Percentiles rank a stretch among this genome's conserved stretches.
Evolutionary conservation across 2,113 vertebrate species (phyloP).

Genomic region (Gambusia affinis): DNA sequence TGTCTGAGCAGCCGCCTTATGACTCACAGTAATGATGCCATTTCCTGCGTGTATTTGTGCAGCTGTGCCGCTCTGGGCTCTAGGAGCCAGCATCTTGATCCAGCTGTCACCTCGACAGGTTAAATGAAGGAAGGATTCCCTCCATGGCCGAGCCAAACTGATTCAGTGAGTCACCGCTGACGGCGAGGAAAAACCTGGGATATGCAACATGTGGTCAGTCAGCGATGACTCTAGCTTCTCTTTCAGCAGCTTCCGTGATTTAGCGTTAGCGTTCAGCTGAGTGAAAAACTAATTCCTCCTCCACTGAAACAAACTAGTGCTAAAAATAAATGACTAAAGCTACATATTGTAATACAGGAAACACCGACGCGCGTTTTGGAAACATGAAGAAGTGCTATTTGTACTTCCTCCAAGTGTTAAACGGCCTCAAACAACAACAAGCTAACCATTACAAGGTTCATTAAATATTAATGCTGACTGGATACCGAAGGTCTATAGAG

Average conservation of each 20-base stretch:
- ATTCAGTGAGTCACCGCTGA: not conserved
- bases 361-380: too few relatives aligned
- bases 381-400: too few relatives aligned
- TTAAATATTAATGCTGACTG: not conserved
- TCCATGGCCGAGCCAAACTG: conserved; percentile 8
- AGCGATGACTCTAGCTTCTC: not conserved
- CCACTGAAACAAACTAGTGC: too few relatives aligned
- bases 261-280: too few relatives aligned
- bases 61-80: conserved; percentile 46
- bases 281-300: too few relatives aligned
- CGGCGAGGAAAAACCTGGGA: not conserved
- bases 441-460: not conserved
- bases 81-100: conserved; percentile 31
- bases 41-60: conserved; percentile 69
- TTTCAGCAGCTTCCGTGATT: not conserved
- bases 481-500: not conserved
- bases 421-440: not conserved
- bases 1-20: conserved; percentile 20
- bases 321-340: too few relatives aligned
- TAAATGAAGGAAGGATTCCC: conserved; percentile 3
- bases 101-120: conserved; percentile 25
- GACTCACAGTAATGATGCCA: conserved; percentile 57
- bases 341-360: too few relatives aligned
- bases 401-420: not conserved
- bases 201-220: too few relatives aligned